Evolutionary conservation across 2,113 vertebrate genomes (phyloP), one percentile per base, ranked within the genome.

Genomic region (Chitala chitala): DNA sequence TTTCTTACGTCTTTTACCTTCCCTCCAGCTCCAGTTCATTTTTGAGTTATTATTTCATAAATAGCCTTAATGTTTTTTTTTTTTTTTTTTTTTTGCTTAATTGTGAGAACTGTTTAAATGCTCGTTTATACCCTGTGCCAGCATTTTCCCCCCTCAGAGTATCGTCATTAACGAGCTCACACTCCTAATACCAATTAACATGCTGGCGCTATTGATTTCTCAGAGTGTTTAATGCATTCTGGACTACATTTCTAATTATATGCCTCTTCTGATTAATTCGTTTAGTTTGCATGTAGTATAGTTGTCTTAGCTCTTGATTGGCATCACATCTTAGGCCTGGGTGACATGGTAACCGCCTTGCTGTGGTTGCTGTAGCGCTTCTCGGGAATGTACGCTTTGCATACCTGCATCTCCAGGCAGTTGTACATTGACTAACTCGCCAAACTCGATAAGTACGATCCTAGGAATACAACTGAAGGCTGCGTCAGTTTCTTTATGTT

Each of bases 221-320:
- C 44, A 12, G 54, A 65, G 71, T 59, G 51, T 22, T 54, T 78
- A 82, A 81, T 76, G 75, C 79, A 75, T 76, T 82, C 77, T 76
- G 76, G 78, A 75, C 76, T 70, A 76, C 83, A 77, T 78, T 82
- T 74, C 75, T 83, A 81, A 81, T 82, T 78, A 79, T 78, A 77
- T 78, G 38, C 69, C 6, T 24, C 75, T 61, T 68, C 64, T 75
- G 51, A 71, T 69, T 69, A 79, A 74, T 79, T 78, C 3, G 76
- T 81, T 69, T 68, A 12, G 24, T 26, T 68, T 66, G 40, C 10
- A 66, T 40, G n/a, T 46, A 66, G 22, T 79, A 66, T 69, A 38
- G 48, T 81, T 71, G 66, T 73, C 48, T 29, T 24, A 44, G 36
- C 40, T 22, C 46, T 68, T 55, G 53, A 22, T 55, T 65, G 17